Evolutionary conservation across 2,888 invertebrate genomes (phyloP).

Genomic region (Amblyjoppa proteus): DNA sequence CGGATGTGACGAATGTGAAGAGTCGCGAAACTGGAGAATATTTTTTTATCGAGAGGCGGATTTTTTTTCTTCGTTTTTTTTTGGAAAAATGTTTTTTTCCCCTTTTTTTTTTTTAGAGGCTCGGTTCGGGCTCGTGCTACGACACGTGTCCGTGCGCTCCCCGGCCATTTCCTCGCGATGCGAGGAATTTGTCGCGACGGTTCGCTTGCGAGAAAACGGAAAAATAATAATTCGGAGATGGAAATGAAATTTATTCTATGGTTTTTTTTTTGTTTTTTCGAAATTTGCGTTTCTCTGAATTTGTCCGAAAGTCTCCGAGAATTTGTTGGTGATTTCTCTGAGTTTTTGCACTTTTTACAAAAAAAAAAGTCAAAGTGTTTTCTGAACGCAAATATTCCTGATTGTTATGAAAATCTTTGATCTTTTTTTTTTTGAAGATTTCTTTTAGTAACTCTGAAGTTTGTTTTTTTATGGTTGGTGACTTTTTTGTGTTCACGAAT

Average conservation of each 20-base stretch:
- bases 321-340: not conserved
- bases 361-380: not conserved
- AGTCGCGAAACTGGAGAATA: not conserved
- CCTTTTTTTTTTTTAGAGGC: not conserved
- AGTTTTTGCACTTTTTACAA: not conserved
- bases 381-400: not conserved
- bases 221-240: not conserved
- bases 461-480: not conserved
- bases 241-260: not conserved
- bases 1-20: not conserved
- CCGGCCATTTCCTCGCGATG: slow-evolving; percentile 22
- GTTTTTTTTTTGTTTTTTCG: not conserved
- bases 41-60: not conserved
- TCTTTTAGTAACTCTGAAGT: not conserved
- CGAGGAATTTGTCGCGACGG: not conserved
- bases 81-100: not conserved
- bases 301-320: too few relatives aligned
- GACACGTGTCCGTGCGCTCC: slow-evolving; percentile 54
- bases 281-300: not conserved
- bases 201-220: not conserved
- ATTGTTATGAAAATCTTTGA: not conserved
- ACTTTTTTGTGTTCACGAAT: not conserved
- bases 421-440: not conserved
- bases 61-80: not conserved
- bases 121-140: not conserved